A percentile compares a stretch with the other conserved stretches of the same genome.
Conservation (phyloP, 1,140 invertebrate genomes). For the Anastrepha obliqua region DNA sequence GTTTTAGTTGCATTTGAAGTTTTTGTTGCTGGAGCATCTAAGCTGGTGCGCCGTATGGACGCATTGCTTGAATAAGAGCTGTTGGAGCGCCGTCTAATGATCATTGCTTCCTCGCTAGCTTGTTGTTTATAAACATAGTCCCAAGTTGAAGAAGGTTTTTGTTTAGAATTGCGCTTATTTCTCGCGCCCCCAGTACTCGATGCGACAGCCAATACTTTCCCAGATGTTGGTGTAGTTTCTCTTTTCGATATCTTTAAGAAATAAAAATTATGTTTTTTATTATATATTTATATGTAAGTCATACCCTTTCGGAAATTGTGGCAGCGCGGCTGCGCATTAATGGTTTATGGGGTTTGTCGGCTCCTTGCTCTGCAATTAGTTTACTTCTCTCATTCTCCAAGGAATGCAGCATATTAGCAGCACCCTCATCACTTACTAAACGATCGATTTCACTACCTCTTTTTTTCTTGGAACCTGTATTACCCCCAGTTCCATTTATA, state of each 20-base stretch:
- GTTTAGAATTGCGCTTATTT: constrained; percentile 73
- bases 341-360: constrained; percentile 71
- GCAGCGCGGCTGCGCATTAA: constrained; percentile 75
- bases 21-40: constrained; percentile 59
- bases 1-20: constrained; percentile 14
- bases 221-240: constrained; percentile 19
- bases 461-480: constrained; percentile 75
- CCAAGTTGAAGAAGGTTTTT: constrained; percentile 76
- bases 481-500: constrained; percentile 59
- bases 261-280: neutral
- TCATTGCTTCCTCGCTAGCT: constrained; percentile 83
- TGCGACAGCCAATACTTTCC: constrained; percentile 1
- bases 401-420: constrained; percentile 88
- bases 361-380: constrained; percentile 70
- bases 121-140: constrained; percentile 78
- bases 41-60: constrained; percentile 74
- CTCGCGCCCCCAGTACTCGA: neutral
- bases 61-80: constrained; percentile 87
- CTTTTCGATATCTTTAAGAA: constrained; percentile 13
- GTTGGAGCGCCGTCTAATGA: constrained; percentile 86
- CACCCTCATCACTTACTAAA: constrained; percentile 88
- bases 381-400: constrained; percentile 75
- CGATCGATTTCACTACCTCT: constrained; percentile 83
- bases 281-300: neutral
- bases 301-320: constrained; percentile 63